Base-by-base conservation (phyloP, 2,888 invertebrate genomes). In the Spisula solida region DNA sequence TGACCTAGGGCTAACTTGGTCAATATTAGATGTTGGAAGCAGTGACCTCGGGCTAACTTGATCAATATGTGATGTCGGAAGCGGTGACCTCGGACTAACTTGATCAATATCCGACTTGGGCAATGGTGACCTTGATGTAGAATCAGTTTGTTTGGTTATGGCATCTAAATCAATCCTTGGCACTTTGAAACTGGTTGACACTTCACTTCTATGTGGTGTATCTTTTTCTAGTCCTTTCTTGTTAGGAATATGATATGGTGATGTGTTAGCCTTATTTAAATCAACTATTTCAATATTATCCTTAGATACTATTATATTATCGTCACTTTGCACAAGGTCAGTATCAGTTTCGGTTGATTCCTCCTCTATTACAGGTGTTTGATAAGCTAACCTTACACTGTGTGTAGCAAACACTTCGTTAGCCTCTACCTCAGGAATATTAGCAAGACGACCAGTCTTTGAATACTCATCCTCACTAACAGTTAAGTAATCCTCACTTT, bases 401-500 rank as follows among this genome's bases (percentile, higher is more conserved):
- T 91, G 90, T 55, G 89, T 60, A 18, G 90, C 90, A 90, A 93
- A 93, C 60, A 93, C 87, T 89, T 93, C 90, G 90, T 92, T 92
- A 12, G 90, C 92, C 82, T 91, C 90, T 51, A 87, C 85, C 81
- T 92, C 92, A 29, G 92, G 86, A 88, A 92, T 92, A 88, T 90
- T 82, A 47, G 88, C 92, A 89, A 90, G 66, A 41, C 91, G 80
- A 31, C 85, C 88, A 60, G 70, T 85, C 48, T 81, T 82, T 25
- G 90, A 91, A 88, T 89, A 92, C 51, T 92, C 92, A 82, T 92
- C 92, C 25, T 92, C 92, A 91, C 91, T 92, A 1, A 93, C 88
- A 8, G 92, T 93, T 87, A 92, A 81, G 89, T 92, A 92, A 89
- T 92, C 92, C 75, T 92, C 92, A 88, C 92, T 92, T 82, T 92